Conservation (phyloP, 2,888 invertebrate genomes). For the Mesorhabditis belari region DNA sequence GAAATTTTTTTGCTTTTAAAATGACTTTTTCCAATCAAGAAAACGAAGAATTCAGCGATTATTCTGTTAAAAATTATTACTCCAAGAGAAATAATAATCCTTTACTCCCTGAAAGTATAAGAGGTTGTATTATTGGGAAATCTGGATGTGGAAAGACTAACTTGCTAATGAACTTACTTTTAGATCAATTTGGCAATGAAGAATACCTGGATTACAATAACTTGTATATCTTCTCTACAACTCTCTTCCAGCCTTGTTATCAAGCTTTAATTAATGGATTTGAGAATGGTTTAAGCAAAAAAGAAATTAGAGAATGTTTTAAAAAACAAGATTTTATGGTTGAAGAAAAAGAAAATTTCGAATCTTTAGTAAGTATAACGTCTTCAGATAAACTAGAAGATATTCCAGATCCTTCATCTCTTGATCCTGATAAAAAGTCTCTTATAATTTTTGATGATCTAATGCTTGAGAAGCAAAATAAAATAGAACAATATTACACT, state of each 20-base stretch:
- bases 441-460: conserved; percentile 16
- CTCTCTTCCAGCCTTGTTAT: too few species aligned
- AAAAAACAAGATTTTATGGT: conserved; percentile 35
- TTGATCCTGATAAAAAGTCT: conserved; percentile 25
- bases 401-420: conserved; percentile 22
- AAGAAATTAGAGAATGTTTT: too few species aligned
- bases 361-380: background rate
- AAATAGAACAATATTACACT: conserved; percentile 9
- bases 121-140: conserved; percentile 37
- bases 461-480: conserved; percentile 16
- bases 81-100: conserved; percentile 23
- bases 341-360: conserved; percentile 4
- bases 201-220: conserved; percentile 32
- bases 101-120: conserved; percentile 19
- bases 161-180: conserved; percentile 29
- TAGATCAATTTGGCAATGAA: too few species aligned
- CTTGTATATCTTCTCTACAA: conserved; percentile 29
- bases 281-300: too few species aligned
- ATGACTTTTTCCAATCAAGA: too few species aligned
- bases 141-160: conserved; percentile 33
- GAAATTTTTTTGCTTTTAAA: too few species aligned
- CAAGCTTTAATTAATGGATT: too few species aligned
- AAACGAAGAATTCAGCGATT: conserved; percentile 8
- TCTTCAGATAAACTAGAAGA: background rate
- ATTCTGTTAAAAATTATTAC: conserved; percentile 20